Conservation (phyloP, 2,113 vertebrate genomes). For the Callorhinus ursinus region DNA sequence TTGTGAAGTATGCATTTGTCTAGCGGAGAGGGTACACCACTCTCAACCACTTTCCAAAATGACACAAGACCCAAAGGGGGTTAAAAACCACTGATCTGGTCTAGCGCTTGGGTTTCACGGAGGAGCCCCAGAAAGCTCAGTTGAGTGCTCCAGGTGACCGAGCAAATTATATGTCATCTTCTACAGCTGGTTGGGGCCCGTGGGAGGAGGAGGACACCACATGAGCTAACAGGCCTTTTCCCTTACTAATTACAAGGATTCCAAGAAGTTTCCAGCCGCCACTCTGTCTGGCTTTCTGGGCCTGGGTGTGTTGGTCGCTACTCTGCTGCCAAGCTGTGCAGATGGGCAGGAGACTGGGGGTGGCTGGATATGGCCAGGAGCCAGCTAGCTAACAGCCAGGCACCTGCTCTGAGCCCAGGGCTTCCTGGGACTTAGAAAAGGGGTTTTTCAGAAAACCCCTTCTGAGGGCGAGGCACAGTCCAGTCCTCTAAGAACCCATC, state of each 20-base stretch:
- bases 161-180: constrained; percentile 68
- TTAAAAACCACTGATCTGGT: not conserved
- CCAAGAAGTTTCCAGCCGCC: constrained; percentile 54
- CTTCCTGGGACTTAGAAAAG: not conserved
- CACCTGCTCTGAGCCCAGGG: not conserved
- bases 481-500: not conserved
- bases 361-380: not conserved
- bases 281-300: constrained; percentile 72
- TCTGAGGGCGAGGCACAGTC: not conserved
- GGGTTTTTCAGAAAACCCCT: not conserved
- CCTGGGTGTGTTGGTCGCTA: constrained; percentile 17
- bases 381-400: not conserved
- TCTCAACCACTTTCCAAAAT: constrained; percentile 15
- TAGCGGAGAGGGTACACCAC: rapidly evolving
- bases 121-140: constrained; percentile 4
- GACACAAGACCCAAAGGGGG: not conserved
- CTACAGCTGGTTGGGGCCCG: not conserved
- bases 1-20: not conserved
- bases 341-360: not conserved
- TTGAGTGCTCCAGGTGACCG: constrained; percentile 29
- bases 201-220: constrained; percentile 12
- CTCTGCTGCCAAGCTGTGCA: not conserved
- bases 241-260: constrained; percentile 70
- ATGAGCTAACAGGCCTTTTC: constrained; percentile 44
- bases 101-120: not conserved